Evolutionary conservation across 2,888 invertebrate species (phyloP), one percentile per base, ranked within the genome.

Genomic region (Hydrotaea cyrtoneurina): DNA sequence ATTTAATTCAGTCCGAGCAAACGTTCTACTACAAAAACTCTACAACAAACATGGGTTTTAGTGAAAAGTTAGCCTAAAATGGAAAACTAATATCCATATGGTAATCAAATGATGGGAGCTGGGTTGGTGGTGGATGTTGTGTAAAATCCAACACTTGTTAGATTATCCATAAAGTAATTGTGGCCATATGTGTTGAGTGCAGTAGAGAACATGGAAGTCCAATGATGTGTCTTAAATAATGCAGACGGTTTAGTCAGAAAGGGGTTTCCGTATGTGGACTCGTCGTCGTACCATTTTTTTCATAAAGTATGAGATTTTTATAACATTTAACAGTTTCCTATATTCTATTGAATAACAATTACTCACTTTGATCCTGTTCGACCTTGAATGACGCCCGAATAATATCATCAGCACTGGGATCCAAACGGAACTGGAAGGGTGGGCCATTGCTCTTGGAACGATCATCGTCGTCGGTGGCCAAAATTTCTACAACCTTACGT

Each of bases 331-430:
- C n/a, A n/a, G n/a, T n/a, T n/a, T n/a, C n/a, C n/a, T n/a, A n/a
- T n/a, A n/a, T n/a, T n/a, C n/a, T n/a, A n/a, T n/a, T 31, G 7
- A 31, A 31, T 31, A 31, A 31, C 2, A 31, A 11, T 3, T 86
- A 94, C 95, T 94, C 92, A 96, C 96, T 98, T 93, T 97, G 98
- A 94, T 98, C 98, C 93, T 98, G 98, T 92, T 98, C 97, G 76
- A 99, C 98, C 94, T 97, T 98, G 93, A 99, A 98, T 31, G 98
- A 98, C 46, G 98, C 96, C 89, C 97, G 94, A 86, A 98, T 98
- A 86, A 98, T 96, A 91, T 98, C 98, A 92, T 97, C 97, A 3
- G 98, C 98, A 88, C 97, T 97, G 53, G 98, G 97, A 90, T 98
- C 98, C 93, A 98, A 94, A 88, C 97, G 94, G 93, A 99, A 97